phyloP scores from a whole-genome alignment of 35 echinoderm and acorn worm species.

The Apostichopus parvimensis region DNA sequence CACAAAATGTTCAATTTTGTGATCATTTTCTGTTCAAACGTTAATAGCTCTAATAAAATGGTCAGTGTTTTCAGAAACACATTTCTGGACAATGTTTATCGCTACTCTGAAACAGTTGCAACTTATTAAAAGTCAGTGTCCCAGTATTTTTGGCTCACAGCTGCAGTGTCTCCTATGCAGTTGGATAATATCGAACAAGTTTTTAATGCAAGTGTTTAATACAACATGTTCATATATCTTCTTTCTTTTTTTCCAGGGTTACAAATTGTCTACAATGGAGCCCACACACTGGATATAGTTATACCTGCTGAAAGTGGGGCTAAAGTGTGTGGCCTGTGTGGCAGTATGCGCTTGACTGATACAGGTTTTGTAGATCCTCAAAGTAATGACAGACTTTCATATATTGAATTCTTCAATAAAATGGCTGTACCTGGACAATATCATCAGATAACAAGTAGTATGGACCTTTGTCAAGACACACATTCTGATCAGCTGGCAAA shows the following conservation, averaged over 20 bases:
- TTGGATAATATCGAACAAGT: no score
- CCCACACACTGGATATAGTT: not conserved
- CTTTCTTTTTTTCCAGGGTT: not conserved
- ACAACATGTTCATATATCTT: not conserved
- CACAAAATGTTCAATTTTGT: no score
- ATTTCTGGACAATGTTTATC: no score
- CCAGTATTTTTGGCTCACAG: no score
- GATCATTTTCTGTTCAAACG: no score
- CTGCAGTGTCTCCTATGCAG: no score
- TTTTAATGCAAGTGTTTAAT: no score
- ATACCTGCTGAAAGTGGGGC: not conserved
- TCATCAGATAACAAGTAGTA: not conserved
- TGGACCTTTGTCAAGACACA: not conserved
- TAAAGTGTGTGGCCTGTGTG: conserved; percentile 1
- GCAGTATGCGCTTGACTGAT: not conserved
- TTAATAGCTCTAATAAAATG: no score
- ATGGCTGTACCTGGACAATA: not conserved
- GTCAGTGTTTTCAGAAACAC: no score
- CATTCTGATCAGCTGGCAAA: not conserved
- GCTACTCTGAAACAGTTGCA: no score
- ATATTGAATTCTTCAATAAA: not conserved
- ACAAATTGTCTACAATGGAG: not conserved
- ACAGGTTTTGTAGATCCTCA: not conserved
- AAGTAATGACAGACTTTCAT: not conserved
- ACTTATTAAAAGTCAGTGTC: no score